Base-by-base conservation (phyloP, 2,797 vertebrate species). In the Rhadinocentrus ornatus region DNA sequence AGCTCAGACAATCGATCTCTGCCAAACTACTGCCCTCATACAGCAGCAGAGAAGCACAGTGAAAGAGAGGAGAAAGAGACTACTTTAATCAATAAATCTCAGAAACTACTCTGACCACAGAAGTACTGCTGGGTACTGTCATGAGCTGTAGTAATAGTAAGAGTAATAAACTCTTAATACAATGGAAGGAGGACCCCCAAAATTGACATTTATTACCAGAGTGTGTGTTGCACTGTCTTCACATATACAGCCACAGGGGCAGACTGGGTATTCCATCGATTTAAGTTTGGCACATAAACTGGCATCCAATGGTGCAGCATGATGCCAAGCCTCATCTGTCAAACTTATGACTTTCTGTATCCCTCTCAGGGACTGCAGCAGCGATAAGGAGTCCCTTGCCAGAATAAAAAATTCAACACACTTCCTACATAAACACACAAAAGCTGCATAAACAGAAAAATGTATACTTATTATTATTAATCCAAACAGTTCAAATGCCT, bases 101-200 rank as follows among this genome's bases (percentile, higher is more conserved):
- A 70, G 59, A 77, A 78, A 71, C 64, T 72, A 35, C 58, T 77
- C 77, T 62, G 69, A 86, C 69, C 72, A 68, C 52, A 58, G 56
- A 75, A 78, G 64, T 52, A 69, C 53, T 54, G 61, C 27, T 60
- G 71, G 57, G 56, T 66, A 61, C 61, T 4, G 7, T 81, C 78
- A 84, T 48, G 56, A 84, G 58, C 39, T n/a, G n/a, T n/a, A n/a
- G n/a, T n/a, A n/a, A n/a, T n/a, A n/a, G n/a, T n/a, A n/a, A n/a
- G n/a, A n/a, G n/a, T 87, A 88, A 86, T 86, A 84, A 80, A 91
- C 62, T 57, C 64, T 56, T 32, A 32, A 6, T 32, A 32, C 31
- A 32, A 6, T 32, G 31, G 31, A 32, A 32, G 4, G 31, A 32
- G 31, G 31, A 32, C 31, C 31, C 31, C 31, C 31, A 32, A 62